Percentiles rank a stretch among this genome's conserved stretches.
Evolutionary conservation across 2,113 vertebrate genomes (phyloP).

Genomic region (Smithornis capensis): DNA sequence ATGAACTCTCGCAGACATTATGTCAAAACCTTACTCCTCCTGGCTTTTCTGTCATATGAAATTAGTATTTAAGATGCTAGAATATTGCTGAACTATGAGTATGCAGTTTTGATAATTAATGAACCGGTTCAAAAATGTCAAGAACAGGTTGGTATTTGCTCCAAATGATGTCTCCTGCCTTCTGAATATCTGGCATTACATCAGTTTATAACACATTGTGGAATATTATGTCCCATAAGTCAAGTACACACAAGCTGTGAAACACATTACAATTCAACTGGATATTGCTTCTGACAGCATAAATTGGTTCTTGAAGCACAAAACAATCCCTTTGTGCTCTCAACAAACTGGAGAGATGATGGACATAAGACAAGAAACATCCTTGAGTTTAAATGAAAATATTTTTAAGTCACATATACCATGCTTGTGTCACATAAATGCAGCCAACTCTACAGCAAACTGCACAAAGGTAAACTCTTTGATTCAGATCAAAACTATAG

Average conservation of each 20-base stretch:
- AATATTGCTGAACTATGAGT: neutral
- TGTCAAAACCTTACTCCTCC: neutral
- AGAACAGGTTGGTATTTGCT: neutral
- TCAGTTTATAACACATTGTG: neutral
- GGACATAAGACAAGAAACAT: neutral
- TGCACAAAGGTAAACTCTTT: neutral
- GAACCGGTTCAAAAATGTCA: neutral
- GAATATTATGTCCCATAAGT: neutral
- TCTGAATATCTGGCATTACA: neutral
- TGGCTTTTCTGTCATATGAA: neutral
- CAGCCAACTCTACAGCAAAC: neutral
- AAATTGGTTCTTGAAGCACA: neutral
- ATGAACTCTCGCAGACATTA: neutral
- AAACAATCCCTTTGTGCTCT: neutral
- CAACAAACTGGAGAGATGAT: neutral
- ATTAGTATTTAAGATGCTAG: neutral
- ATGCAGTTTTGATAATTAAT: neutral
- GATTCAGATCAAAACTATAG: neutral
- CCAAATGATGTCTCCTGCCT: neutral
- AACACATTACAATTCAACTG: neutral
- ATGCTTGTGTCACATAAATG: accelerated
- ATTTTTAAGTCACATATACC: neutral
- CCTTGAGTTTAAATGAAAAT: neutral
- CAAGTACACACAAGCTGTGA: neutral
- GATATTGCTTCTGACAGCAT: neutral